Base-by-base conservation (phyloP, 2,113 vertebrate genomes). In the Callocephalon fimbriatum region DNA sequence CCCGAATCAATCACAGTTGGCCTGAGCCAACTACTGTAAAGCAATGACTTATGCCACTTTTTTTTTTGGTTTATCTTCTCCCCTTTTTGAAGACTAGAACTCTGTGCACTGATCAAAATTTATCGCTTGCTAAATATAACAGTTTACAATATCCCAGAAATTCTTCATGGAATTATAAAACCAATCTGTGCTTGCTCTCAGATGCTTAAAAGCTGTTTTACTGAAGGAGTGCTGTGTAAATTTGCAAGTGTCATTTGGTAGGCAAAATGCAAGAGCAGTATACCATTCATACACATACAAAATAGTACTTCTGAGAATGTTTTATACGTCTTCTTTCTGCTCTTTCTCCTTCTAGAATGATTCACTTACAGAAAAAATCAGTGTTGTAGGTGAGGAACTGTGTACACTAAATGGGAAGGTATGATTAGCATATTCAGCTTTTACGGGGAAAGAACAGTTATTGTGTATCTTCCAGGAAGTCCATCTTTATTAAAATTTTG, bases 371-470 rank as follows among this genome's bases (percentile, higher is more conserved):
- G 98, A 98, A 97, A 97, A 88, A 56, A 98, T 99, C 63, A 97
- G 95, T 97, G 98, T 99, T 95, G 98, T 98, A 32, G 98, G 98
- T 7, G 98, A 99, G 66, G 98, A 99, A 53, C 95, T 99, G 74
- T 98, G 98, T 70, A 86, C 58, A 29, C 97, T 99, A 50, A 94
- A 96, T 35, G 98, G 98, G 71, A 99, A 99, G 98, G 98, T 99
- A 76, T 67, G 97, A 82, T 21, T 29, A 31, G 18, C 29, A 82
- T 56, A 42, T 92, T 85, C 20, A 31, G 15, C 31, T 93, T 90
- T 79, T 77, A 44, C 48, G 14, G 21, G 17, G 9, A 74, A 95
- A 68, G 17, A 76, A 31, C 4, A 53, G 22, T 68, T 93, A 27
- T 37, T 68, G 19, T 40, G 10, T 72, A 31, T 45, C 51, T 86